Percentiles rank a stretch among this genome's conserved stretches.
phyloP scores from a whole-genome alignment of 1,140 invertebrate genomes.

The Hypsibius dujardini region DNA sequence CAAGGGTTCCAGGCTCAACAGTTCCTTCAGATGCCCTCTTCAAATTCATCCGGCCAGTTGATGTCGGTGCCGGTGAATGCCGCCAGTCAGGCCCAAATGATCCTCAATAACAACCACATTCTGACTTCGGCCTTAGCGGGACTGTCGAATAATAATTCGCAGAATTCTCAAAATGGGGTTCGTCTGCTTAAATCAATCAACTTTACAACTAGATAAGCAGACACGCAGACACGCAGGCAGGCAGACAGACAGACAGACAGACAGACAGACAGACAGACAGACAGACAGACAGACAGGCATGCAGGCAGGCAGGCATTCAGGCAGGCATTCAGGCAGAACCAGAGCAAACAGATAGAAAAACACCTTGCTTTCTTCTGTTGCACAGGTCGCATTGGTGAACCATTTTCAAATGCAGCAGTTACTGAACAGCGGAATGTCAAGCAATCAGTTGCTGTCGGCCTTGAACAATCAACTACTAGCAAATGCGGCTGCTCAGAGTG shows the following conservation, averaged over 20 bases:
- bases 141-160: background rate
- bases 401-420: slow-evolving; percentile 10
- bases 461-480: slow-evolving; percentile 6
- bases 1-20: background rate
- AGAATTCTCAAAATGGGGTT: background rate
- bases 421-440: background rate
- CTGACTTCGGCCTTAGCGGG: slow-evolving; percentile 3
- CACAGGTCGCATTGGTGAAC: background rate
- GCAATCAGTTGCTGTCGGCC: background rate
- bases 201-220: background rate
- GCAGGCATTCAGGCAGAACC: no score
- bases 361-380: background rate
- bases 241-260: no score
- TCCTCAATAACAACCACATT: background rate
- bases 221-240: no score
- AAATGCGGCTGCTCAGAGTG: background rate
- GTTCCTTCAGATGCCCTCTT: background rate
- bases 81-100: background rate
- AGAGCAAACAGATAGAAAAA: no score
- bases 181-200: background rate
- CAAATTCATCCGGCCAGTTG: background rate
- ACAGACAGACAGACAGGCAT: no score
- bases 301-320: no score
- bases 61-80: slow-evolving; percentile 4
- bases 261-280: no score